Percentiles rank a stretch among this genome's conserved stretches.
Conservation (phyloP, 2,797 vertebrate species). For the Acropternis orthonyx region DNA sequence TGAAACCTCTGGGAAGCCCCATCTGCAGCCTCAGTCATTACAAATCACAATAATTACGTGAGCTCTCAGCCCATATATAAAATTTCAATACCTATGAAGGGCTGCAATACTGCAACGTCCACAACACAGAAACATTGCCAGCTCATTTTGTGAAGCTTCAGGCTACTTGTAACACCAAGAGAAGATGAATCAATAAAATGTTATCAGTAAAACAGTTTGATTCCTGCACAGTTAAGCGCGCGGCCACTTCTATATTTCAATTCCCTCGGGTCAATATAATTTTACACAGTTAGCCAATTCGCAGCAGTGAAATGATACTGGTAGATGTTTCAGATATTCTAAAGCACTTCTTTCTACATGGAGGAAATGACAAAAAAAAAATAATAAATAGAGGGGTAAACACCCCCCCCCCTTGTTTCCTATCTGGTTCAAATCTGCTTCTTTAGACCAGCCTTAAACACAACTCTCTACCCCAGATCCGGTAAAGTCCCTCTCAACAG, state of each 20-base stretch:
- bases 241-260: constrained; percentile 51
- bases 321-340: constrained; percentile 45
- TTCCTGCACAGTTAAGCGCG: constrained; percentile 63
- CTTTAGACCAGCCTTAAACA: background rate
- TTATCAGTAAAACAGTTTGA: constrained; percentile 72
- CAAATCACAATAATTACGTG: constrained; percentile 36
- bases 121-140: constrained; percentile 13
- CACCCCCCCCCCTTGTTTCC: background rate
- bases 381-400: too few species aligned
- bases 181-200: constrained; percentile 65
- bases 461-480: background rate
- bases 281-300: constrained; percentile 61
- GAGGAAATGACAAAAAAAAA: background rate
- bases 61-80: constrained; percentile 33
- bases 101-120: constrained; percentile 21
- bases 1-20: constrained; percentile 64
- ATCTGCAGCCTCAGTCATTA: constrained; percentile 36
- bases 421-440: background rate
- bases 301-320: constrained; percentile 33
- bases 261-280: constrained; percentile 63
- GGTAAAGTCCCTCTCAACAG: background rate
- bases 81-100: constrained; percentile 15
- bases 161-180: constrained; percentile 57
- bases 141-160: constrained; percentile 42
- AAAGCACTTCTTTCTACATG: constrained; percentile 25